Base-by-base conservation (phyloP, 2,888 invertebrate genomes). In the Theristus sp. region DNA sequence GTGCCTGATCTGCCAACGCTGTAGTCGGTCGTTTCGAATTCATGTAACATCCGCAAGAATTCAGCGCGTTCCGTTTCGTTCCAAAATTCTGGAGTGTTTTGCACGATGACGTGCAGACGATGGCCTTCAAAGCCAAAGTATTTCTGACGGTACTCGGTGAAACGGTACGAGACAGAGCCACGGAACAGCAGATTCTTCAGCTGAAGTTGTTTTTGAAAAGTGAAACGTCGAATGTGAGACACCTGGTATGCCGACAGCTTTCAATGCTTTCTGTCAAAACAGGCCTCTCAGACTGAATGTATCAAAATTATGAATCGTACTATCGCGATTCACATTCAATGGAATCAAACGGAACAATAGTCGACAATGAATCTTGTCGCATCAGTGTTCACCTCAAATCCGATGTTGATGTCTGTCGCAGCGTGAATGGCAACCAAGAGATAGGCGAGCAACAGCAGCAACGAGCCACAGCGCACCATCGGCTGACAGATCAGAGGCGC, bases 71-170 rank as follows among this genome's bases (percentile, higher is more conserved):
- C 79, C 59, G 77, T 71, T 0, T 84, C 83, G 71, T 88, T 84
- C 2, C 87, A 87, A 75, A 89, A 89, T 73, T 89, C 84, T 66
- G 86, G 81, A 29, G 84, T 80, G 0, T 88, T 89, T 59, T 82
- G 82, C 59, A 89, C 81, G 1, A 89, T 82, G 28, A 89, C 87
- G 82, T 87, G 87, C 75, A 87, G 85, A 73, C 89, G 82, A 72
- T 89, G 89, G 0, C 89, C 89, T 74, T 87, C 89, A 74, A 89
- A 89, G 71, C 88, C 81, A 79, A 88, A 90, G 76, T 86, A 90
- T 67, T 82, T 81, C 73, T 89, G 89, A 76, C 89, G 89, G 59
- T 86, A 81, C 73, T 89, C 87, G 74, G 89, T 89, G 77, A 89
- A 90, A 70, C 82, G 83, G 47, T 89, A 85, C 49, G 89, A 88